phyloP scores from a whole-genome alignment of 2,888 invertebrate species.

The Cenopis cana region DNA sequence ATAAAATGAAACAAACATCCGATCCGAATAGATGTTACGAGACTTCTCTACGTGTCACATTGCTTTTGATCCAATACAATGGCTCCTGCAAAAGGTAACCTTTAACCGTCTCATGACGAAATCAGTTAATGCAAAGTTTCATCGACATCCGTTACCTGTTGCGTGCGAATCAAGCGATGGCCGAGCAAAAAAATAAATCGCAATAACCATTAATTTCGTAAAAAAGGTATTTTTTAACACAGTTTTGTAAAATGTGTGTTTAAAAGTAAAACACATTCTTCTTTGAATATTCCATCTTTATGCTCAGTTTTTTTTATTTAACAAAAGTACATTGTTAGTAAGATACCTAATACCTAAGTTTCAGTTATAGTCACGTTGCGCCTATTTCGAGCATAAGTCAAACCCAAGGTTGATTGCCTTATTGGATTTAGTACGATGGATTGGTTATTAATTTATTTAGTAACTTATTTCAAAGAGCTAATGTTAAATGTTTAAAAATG shows the following conservation, averaged over 20 bases:
- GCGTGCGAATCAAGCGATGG: constrained; percentile 7
- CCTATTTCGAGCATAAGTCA: constrained; percentile 20
- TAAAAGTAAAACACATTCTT: no score
- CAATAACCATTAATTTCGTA: neutral
- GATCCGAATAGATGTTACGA: constrained; percentile 8
- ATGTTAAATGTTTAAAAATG: no score
- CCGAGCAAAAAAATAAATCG: neutral
- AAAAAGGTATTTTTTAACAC: neutral
- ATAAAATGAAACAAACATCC: constrained; percentile 23
- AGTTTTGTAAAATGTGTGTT: no score
- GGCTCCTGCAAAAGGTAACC: neutral
- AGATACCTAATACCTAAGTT: neutral
- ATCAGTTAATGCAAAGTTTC: constrained; percentile 25
- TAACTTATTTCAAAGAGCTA: neutral
- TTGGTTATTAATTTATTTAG: neutral
- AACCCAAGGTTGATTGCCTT: constrained; percentile 17
- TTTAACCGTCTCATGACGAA: constrained; percentile 5
- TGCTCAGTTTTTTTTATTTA: no score
- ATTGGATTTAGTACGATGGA: neutral
- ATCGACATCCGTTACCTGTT: constrained; percentile 27
- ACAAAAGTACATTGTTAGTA: no score
- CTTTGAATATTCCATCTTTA: no score
- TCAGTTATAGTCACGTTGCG: constrained; percentile 9
- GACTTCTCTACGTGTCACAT: neutral
- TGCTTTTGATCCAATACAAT: neutral